Conservation (phyloP, 2,113 vertebrate genomes). For the Lota lota region DNA sequence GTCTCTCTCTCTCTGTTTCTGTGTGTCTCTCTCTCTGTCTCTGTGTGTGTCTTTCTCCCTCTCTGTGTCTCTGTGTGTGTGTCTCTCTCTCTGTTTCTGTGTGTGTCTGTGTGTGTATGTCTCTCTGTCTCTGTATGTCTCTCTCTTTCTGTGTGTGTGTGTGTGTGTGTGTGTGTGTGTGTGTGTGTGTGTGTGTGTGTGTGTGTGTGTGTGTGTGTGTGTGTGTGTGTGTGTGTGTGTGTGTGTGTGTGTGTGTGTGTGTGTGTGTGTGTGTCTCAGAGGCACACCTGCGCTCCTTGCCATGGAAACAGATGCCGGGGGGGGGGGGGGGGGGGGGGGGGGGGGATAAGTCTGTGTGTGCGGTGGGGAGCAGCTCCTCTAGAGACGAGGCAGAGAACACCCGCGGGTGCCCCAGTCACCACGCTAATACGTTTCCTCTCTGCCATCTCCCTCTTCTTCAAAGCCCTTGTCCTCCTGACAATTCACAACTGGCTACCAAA, state of each 20-base stretch:
- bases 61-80: too few relatives aligned
- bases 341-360: slow-evolving; percentile 16
- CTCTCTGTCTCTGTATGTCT: neutral
- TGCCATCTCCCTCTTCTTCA: neutral
- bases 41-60: neutral
- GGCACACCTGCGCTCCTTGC: slow-evolving; percentile 35
- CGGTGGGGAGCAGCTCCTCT: slow-evolving; percentile 27
- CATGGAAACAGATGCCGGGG: slow-evolving; percentile 3
- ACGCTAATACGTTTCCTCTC: slow-evolving; percentile 29
- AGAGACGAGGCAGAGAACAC: slow-evolving; percentile 32
- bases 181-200: slow-evolving; percentile 5
- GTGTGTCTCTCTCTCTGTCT: neutral
- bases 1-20: slow-evolving; percentile 3
- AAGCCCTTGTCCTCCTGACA: slow-evolving; percentile 21
- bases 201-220: slow-evolving; percentile 16
- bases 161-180: too few relatives aligned
- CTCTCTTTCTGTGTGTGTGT: slow-evolving; percentile 5
- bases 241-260: slow-evolving; percentile 6
- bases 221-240: slow-evolving; percentile 15
- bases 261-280: neutral
- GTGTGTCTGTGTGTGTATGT: neutral
- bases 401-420: slow-evolving; percentile 12
- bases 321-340: neutral
- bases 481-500: neutral
- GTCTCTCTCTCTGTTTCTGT: too few relatives aligned